phyloP scores from a whole-genome alignment of 2,113 vertebrate species.

The Orthonyx spaldingii region DNA sequence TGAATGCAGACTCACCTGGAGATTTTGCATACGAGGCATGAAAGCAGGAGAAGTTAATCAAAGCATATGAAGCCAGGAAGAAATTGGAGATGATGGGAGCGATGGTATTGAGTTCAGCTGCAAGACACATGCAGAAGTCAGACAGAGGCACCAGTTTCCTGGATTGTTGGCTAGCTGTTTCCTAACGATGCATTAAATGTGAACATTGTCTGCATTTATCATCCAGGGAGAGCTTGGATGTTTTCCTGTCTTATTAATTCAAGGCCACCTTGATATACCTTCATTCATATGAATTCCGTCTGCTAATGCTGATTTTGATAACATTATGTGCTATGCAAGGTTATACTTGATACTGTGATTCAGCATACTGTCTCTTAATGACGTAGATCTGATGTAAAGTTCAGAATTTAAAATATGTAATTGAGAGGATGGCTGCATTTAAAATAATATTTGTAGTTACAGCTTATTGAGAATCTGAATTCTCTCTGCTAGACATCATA shows the following conservation, averaged over 20 bases:
- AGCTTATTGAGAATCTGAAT: neutral
- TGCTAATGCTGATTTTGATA: neutral
- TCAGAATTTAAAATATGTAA: neutral
- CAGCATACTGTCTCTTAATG: neutral
- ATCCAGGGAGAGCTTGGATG: neutral
- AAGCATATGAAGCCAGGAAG: conserved; percentile 95
- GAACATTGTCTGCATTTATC: neutral
- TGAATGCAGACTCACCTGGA: conserved; percentile 80
- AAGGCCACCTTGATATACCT: neutral
- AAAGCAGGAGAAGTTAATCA: conserved; percentile 99
- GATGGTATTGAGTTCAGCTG: conserved; percentile 91
- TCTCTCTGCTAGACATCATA: neutral
- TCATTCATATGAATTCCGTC: neutral
- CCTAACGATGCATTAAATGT: neutral
- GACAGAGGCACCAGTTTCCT: neutral
- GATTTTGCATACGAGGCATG: conserved; percentile 97
- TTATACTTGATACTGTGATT: neutral
- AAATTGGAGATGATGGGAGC: conserved; percentile 99
- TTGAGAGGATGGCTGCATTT: neutral
- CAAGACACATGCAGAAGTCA: conserved; percentile 39
- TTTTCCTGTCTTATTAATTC: neutral
- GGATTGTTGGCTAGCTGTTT: neutral
- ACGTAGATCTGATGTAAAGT: neutral
- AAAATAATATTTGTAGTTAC: neutral
- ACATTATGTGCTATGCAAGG: neutral